Base-by-base conservation (phyloP, 2,113 vertebrate genomes). In the Chaetodon auriga region DNA sequence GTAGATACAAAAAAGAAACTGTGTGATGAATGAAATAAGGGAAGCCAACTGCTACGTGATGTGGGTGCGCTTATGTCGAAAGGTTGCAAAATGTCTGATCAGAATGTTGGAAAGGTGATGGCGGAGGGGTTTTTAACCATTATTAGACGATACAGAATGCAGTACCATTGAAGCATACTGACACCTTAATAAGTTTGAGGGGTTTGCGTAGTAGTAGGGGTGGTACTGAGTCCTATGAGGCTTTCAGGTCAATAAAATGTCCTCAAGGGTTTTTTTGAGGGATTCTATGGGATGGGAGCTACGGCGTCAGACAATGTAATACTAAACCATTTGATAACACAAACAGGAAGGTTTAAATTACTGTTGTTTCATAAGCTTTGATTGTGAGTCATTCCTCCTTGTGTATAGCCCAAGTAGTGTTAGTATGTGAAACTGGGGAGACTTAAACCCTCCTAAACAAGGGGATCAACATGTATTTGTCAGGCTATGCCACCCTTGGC, bases 381-480 rank as follows among this genome's bases (percentile, higher is more conserved):
- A 84, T 49, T 63, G 75, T 49, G 63, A 76, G 75, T 60, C 21
- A n/a, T 43, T 48, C 68, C 16, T 78, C 54, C 25, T 76, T 41
- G 45, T 73, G 77, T 80, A 68, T 12, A 83, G 82, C 55, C 80
- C 49, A 30, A 76, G 78, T 62, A 78, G 87, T 81, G 83, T 87
- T 89, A 89, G 87, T 65, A 91, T 90, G 90, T 92, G 89, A 92
- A 93, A 92, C 88, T 82, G 85, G 85, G 82, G 85, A 81, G 90
- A 87, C 87, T 92, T 92, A 94, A 94, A 92, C 82, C 92, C 81
- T 82, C 87, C 88, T 92, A 94, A 93, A 95, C 93, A 95, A 94
- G 91, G 83, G 92, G 93, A 94, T 95, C 94, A 94, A 92, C 93
- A 88, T 87, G 89, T 90, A 93, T 93, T 94, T 90, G 90, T 93